These are phyloP conservation scores for Mesodorylaimus sp. DNA, from an alignment of 2,888 invertebrate genomes.

Conservation along the genomic window DNA sequence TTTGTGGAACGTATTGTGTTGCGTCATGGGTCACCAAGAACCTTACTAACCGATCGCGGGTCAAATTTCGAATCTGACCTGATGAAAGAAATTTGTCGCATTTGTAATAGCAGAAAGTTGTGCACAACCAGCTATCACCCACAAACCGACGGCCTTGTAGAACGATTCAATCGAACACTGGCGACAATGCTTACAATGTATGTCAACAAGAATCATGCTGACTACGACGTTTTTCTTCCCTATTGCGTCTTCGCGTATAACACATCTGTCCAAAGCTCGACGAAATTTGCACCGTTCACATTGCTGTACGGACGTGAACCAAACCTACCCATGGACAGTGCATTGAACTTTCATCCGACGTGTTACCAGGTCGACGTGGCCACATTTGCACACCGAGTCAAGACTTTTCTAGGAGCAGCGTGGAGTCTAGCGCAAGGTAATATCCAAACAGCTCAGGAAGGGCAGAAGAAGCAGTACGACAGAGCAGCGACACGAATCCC, in stretches of 20 bases:
- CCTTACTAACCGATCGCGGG: not conserved
- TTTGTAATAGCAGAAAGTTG: not conserved
- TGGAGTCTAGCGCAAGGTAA: not conserved
- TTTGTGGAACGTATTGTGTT: not conserved
- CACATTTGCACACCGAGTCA: not conserved
- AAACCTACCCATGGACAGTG: not conserved
- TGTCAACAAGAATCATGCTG: not conserved
- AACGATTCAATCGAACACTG: not conserved
- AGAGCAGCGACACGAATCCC: not conserved
- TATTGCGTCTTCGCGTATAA: not conserved
- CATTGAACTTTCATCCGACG: not conserved
- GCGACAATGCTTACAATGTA: not conserved
- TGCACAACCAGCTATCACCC: not conserved
- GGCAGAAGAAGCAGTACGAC: slow-evolving; percentile 3
- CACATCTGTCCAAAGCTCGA: not conserved
- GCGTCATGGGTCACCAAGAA: not conserved
- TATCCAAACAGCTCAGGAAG: not conserved
- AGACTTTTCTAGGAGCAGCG: not conserved
- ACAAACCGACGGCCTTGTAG: not conserved
- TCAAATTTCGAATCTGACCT: not conserved
- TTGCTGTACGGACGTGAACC: not conserved
- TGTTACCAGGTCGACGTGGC: not conserved
- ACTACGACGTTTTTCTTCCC: not conserved
- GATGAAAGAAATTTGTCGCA: not conserved
- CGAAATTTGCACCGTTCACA: not conserved